Evolutionary conservation across 2,113 vertebrate species (phyloP), one percentile per base, ranked within the genome.

Genomic region (Actenoides lindsayi): DNA sequence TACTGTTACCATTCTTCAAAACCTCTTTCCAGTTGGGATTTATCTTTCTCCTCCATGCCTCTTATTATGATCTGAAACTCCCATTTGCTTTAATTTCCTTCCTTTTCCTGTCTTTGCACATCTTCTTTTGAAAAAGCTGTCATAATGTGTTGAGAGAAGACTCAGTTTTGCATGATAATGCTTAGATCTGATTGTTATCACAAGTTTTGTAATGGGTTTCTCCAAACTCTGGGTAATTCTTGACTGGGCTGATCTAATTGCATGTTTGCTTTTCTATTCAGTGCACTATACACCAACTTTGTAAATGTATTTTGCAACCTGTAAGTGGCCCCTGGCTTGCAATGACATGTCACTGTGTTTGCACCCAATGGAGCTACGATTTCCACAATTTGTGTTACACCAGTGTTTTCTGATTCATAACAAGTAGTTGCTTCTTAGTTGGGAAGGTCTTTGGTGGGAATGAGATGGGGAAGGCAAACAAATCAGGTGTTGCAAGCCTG

Each of bases 301-400:
- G 93, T 10, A 70, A 73, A 69, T 56, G 31, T 31, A 44, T 80
- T 94, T 95, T 69, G 51, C 30, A 71, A 62, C 23, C 42, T n/a
- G 0, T 41, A 60, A 44, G 19, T 13, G 46, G 19, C 37, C 35
- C 9, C 35, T 57, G 84, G 13, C 70, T 31, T 56, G 46, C 56
- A 81, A 51, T 0, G 3, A 8, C 0, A 0, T 21, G 27, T 57
- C 6, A 0, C 50, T 0, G 0, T 59, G 41, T 59, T 90, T 85
- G 31, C 71, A 59, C 46, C 37, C 41, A 28, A 0, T 1, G 17
- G 74, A 78, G 24, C 14, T 62, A 57, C 2, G 5, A 2, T 65
- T 77, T 85, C 90, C 44, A 24, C 48, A 19, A 17, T 68, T 59
- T 88, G 24, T 68, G 53, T 79, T 20, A 14, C 51, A 57, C 48